A percentile compares a stretch with the other conserved stretches of the same genome.
Conservation (phyloP, 2,113 vertebrate species). For the Eidolon helvum region DNA sequence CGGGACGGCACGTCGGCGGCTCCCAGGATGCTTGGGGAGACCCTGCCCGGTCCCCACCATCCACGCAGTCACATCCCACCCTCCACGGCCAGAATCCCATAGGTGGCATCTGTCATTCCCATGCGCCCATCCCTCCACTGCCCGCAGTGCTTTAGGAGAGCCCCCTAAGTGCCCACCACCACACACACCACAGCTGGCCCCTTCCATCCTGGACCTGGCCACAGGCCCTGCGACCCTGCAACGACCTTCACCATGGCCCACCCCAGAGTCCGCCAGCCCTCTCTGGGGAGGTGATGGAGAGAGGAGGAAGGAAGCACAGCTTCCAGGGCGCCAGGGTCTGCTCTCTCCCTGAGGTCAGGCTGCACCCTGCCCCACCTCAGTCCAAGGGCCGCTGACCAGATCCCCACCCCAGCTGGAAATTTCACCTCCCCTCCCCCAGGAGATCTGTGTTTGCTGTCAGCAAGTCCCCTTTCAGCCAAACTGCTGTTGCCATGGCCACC, state of each 20-base stretch:
- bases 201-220: background rate
- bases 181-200: background rate
- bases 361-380: background rate
- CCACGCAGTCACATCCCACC: background rate
- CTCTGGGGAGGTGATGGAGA: background rate
- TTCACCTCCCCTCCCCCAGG: background rate
- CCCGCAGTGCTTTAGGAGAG: background rate
- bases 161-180: background rate
- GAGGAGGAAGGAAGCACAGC: background rate
- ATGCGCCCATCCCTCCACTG: no score
- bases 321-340: background rate
- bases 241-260: background rate
- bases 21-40: background rate
- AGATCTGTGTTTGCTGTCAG: no score
- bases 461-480: background rate
- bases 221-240: no score
- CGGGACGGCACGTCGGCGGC: rapidly evolving
- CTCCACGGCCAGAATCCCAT: background rate
- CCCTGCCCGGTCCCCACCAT: background rate
- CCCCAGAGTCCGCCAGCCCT: background rate
- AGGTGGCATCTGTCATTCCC: background rate
- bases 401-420: background rate
- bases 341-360: no score
- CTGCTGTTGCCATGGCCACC: background rate
- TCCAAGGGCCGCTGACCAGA: background rate